These are phyloP conservation scores for Columbina picui DNA, from an alignment of 2,113 vertebrate species.

Conservation along the genomic window DNA sequence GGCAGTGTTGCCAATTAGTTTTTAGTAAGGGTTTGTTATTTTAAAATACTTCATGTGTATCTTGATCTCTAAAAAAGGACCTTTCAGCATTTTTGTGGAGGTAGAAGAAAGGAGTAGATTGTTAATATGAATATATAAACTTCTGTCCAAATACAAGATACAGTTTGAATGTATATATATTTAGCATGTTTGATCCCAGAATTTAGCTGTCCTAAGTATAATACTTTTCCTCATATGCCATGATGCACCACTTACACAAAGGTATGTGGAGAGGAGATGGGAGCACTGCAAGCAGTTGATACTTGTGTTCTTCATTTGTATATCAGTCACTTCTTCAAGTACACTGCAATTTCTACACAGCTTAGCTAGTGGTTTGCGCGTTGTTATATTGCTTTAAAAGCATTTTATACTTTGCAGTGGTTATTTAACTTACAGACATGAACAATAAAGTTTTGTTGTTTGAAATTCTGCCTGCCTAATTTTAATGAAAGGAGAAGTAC, in stretches of 20 bases:
- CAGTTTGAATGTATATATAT: background rate
- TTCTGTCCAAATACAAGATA: background rate
- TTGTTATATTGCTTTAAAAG: background rate
- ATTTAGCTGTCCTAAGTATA: background rate
- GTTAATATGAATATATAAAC: background rate
- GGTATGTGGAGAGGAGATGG: background rate
- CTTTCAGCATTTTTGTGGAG: background rate
- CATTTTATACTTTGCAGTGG: background rate
- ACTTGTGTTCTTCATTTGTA: background rate
- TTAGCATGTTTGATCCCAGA: background rate
- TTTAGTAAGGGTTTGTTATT: background rate
- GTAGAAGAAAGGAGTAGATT: background rate
- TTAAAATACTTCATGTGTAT: background rate
- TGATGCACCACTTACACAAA: background rate
- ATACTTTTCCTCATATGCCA: background rate
- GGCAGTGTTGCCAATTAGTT: background rate
- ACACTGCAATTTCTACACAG: background rate
- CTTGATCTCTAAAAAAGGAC: background rate
- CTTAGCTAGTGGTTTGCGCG: background rate
- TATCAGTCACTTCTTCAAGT: background rate
- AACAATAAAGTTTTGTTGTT: slow-evolving; percentile 32
- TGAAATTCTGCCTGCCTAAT: slow-evolving; percentile 28
- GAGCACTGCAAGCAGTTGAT: background rate
- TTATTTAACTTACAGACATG: slow-evolving; percentile 22
- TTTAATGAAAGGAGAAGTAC: slow-evolving; percentile 36